These are phyloP conservation scores for Xanthia togata DNA, from an alignment of 2,888 invertebrate genomes.

Conservation along the genomic window DNA sequence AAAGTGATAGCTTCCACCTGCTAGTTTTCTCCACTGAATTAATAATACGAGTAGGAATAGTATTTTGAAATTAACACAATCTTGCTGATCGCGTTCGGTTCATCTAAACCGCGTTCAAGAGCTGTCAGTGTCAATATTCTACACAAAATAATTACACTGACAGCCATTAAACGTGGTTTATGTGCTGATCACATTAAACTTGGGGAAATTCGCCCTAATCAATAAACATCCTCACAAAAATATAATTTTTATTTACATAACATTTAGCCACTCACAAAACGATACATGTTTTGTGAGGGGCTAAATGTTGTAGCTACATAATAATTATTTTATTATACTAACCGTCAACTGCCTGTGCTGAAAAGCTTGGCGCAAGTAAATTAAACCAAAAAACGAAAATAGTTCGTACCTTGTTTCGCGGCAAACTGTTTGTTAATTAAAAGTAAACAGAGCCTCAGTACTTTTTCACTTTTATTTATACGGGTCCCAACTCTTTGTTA, in stretches of 20 bases:
- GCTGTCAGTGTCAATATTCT: no score
- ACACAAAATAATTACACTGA: no score
- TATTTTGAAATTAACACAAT: no score
- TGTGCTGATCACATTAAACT: no score
- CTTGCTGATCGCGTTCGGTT: no score
- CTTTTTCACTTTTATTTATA: slow-evolving; percentile 42
- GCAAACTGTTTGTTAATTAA: slow-evolving; percentile 64
- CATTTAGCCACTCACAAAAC: neutral
- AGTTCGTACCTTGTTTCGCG: slow-evolving; percentile 36
- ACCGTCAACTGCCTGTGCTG: neutral
- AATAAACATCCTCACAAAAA: neutral
- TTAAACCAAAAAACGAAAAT: slow-evolving; percentile 44
- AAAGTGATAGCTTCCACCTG: neutral
- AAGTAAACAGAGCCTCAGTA: slow-evolving; percentile 57
- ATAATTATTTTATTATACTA: slow-evolving; percentile 12
- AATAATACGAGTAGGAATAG: neutral
- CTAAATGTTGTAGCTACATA: neutral
- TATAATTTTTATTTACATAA: neutral
- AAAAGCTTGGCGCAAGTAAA: slow-evolving; percentile 8
- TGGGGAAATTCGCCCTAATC: no score
- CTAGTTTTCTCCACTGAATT: neutral
- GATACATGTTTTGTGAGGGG: no score
- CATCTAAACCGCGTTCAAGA: no score
- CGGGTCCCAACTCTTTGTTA: slow-evolving; percentile 30
- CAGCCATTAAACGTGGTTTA: no score